Base-by-base conservation (phyloP, 2,888 invertebrate genomes). In the Orgyia antiqua region DNA sequence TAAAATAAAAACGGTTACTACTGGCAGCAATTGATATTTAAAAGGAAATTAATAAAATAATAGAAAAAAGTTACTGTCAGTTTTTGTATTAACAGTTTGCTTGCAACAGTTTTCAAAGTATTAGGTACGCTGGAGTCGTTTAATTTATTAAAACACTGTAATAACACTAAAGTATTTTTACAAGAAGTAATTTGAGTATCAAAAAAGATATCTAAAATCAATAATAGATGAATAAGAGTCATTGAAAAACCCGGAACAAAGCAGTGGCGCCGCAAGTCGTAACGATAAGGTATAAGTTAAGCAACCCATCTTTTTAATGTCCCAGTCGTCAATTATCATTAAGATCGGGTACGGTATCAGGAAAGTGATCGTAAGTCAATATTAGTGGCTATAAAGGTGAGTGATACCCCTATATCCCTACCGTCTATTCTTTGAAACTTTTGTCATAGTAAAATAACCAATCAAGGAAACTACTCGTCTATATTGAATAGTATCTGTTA, bases 371-470 rank as follows among this genome's bases (percentile, higher is more conserved):
- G 62, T 80, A 72, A 77, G 66, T 82, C 78, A 80, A 72, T 73
- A 77, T 80, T 79, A 82, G 69, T 73, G 77, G 51, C 79, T 68
- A 80, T 82, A 82, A 80, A 80, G 76, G 77, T 78, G 78, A 79
- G 59, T 73, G 70, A 82, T 80, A 77, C 68, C 77, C 71, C 51
- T 52, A 60, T 59, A 70, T 67, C 66, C 15, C 35, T 47, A 39
- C 55, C 54, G 55, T 51, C 57, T 60, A 58, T 60, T 66, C 59
- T 58, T 59, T 53, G 56, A 57, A 58, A 56, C 52, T 61, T 47
- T 45, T 61, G n/a, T 61, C 59, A 63, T 66, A 60, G 56, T 49
- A 52, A 60, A 58, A 60, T 66, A 58, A 68, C 57, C 65, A 65
- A 68, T 62, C 42, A 40, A 33, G 21, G 12, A 4, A n/a, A 9